Conservation (phyloP, 2,888 invertebrate species). For the Halictus ligatus region DNA sequence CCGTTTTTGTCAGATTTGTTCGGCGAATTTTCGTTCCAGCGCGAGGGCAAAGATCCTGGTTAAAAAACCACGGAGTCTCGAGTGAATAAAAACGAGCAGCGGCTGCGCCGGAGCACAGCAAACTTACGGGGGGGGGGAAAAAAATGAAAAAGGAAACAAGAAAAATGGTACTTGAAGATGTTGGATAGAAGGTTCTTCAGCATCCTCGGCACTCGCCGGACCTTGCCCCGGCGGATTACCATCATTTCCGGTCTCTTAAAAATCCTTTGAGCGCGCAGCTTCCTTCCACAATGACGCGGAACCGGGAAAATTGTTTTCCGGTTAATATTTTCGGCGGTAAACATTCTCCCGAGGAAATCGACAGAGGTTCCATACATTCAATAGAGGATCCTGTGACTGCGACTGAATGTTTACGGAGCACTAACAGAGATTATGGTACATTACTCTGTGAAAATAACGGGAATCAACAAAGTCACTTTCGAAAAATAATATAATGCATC, state of each 20-base stretch:
- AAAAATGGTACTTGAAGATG: constrained; percentile 11
- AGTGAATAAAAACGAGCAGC: constrained; percentile 6
- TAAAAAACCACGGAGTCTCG: not conserved
- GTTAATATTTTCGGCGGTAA: not conserved
- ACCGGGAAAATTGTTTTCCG: not conserved
- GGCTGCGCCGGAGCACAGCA: not conserved
- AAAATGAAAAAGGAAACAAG: not conserved
- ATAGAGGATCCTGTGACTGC: not conserved
- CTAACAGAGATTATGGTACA: too few species aligned
- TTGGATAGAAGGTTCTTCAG: constrained; percentile 1
- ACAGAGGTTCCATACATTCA: not conserved
- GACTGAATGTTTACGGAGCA: too few species aligned
- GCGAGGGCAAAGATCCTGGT: not conserved
- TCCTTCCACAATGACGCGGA: not conserved
- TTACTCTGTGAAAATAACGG: too few species aligned
- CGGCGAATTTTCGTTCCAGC: not conserved
- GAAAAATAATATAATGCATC: too few species aligned
- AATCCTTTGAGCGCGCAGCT: constrained; percentile 5
- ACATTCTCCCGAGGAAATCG: not conserved
- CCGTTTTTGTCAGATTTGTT: not conserved
- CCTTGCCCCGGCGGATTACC: constrained; percentile 10
- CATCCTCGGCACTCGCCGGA: not conserved
- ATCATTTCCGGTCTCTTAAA: constrained; percentile 16
- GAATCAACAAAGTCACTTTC: too few species aligned
- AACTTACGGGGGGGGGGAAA: not conserved